These are phyloP conservation scores for Daktulosphaira vitifoliae DNA, from an alignment of 1,140 invertebrate species.

Conservation along the genomic window DNA sequence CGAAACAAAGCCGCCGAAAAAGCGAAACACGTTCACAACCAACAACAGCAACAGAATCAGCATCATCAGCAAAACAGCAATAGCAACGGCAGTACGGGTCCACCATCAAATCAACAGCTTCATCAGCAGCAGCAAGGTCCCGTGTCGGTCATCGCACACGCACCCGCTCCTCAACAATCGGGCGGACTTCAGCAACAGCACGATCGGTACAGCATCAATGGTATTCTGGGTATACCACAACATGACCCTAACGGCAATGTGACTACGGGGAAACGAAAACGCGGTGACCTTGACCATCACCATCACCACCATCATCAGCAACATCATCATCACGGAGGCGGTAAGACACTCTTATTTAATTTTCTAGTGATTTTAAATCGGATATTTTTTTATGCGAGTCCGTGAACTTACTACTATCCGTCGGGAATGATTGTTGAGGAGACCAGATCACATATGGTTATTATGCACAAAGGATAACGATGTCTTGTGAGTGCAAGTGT, in stretches of 20 bases:
- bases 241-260: constrained; percentile 61
- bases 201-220: constrained; percentile 85
- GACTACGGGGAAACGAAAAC: constrained; percentile 58
- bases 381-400: not conserved
- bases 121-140: constrained; percentile 37
- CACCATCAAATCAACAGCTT: constrained; percentile 41
- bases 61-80: constrained; percentile 49
- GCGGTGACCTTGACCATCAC: constrained; percentile 51
- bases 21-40: constrained; percentile 80
- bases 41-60: constrained; percentile 53
- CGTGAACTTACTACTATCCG: not conserved
- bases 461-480: no score
- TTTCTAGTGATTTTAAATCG: not conserved
- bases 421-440: no score
- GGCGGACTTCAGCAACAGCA: constrained; percentile 43
- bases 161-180: constrained; percentile 6
- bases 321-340: constrained; percentile 30
- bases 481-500: no score
- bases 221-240: constrained; percentile 75
- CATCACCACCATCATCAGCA: constrained; percentile 43
- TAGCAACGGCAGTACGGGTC: constrained; percentile 40
- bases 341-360: not conserved
- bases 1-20: constrained; percentile 93
- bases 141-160: constrained; percentile 37
- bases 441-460: no score